These are phyloP conservation scores for Leucopsar rothschildi DNA, from an alignment of 2,113 vertebrate genomes.

Conservation along the genomic window DNA sequence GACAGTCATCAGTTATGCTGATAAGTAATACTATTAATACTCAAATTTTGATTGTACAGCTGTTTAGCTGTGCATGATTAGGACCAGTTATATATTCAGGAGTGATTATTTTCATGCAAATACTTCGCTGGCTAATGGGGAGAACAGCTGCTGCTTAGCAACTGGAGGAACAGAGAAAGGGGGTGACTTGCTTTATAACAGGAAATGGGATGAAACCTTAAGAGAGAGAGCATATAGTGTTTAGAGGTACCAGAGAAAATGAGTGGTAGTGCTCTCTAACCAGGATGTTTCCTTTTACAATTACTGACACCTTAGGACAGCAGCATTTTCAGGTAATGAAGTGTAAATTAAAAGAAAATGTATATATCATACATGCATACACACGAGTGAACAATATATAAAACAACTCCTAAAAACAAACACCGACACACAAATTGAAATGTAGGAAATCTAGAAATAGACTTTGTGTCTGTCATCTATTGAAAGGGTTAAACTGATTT, in stretches of 20 bases:
- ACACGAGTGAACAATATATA: not conserved
- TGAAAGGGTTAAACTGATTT: not conserved
- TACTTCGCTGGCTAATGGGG: constrained; percentile 38
- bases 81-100: constrained; percentile 11
- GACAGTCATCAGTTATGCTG: not conserved
- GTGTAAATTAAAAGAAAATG: not conserved
- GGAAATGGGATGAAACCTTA: not conserved
- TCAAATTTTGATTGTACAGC: not conserved
- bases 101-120: constrained; percentile 62
- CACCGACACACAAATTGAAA: not conserved
- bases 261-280: not conserved
- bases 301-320: not conserved
- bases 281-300: not conserved
- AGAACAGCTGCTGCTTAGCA: constrained; percentile 66
- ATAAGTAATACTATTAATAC: not conserved
- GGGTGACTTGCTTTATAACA: constrained; percentile 31
- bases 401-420: not conserved
- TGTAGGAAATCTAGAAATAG: not conserved
- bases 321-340: not conserved
- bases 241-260: not conserved
- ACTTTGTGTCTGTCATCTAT: not conserved
- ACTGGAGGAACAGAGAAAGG: constrained; percentile 37
- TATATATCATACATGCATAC: not conserved
- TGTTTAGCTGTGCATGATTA: constrained; percentile 22
- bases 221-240: not conserved